Evolutionary conservation across 1,140 invertebrate genomes (phyloP).

Genomic region (Sycophaga agraensis): DNA sequence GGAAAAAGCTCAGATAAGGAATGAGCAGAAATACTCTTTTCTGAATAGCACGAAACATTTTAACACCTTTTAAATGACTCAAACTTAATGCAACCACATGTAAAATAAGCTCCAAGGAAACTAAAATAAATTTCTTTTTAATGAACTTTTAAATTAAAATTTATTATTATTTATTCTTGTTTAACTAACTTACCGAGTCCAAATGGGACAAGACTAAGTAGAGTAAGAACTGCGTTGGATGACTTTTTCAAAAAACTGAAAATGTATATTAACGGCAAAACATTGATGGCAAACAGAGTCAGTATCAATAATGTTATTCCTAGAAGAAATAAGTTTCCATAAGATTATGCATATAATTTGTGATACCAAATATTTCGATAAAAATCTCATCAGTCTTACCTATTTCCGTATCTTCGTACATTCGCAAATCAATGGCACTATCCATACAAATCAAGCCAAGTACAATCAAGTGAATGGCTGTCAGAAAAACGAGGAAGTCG

Average conservation of each 20-base stretch:
- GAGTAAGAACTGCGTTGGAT: constrained; percentile 37
- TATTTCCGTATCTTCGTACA: constrained; percentile 41
- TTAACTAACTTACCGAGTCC: constrained; percentile 41
- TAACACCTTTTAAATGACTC: constrained; percentile 2
- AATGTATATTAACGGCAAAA: constrained; percentile 42
- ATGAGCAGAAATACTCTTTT: constrained; percentile 46
- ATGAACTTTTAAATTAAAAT: not conserved
- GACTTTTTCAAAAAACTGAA: constrained; percentile 48
- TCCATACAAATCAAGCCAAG: constrained; percentile 39
- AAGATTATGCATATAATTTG: not conserved
- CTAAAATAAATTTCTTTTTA: constrained; percentile 29
- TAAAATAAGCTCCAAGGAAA: constrained; percentile 38
- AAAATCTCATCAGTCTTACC: constrained; percentile 32
- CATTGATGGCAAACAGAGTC: constrained; percentile 45
- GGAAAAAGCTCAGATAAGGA: constrained; percentile 51
- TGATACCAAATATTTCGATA: not conserved
- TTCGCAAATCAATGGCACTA: constrained; percentile 32
- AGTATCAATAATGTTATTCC: constrained; percentile 42
- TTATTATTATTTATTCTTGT: not conserved
- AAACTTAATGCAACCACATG: constrained; percentile 11
- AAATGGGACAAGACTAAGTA: constrained; percentile 40
- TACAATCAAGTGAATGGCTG: constrained; percentile 35
- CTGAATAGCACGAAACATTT: constrained; percentile 39
- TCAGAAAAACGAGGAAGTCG: constrained; percentile 60
- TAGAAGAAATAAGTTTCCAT: constrained; percentile 30